A percentile compares a stretch with the other conserved stretches of the same genome.
These are phyloP conservation scores for Theretra japonica DNA, from an alignment of 2,888 invertebrate genomes.

Conservation along the genomic window DNA sequence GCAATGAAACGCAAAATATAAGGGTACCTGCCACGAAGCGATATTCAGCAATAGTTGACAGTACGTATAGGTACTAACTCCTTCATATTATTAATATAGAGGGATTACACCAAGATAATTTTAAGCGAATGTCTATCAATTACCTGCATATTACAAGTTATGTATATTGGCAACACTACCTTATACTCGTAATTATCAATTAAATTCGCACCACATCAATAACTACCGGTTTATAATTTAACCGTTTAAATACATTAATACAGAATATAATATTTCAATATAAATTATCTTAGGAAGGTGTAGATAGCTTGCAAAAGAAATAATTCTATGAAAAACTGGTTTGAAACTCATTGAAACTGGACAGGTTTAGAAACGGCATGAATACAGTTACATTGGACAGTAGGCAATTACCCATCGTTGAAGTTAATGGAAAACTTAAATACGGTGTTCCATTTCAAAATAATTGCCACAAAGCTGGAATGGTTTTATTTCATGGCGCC, in stretches of 20 bases:
- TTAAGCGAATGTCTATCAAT: not conserved
- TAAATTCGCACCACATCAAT: not conserved
- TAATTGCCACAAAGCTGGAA: slow-evolving; percentile 14
- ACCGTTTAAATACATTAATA: not conserved
- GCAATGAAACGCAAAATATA: not conserved
- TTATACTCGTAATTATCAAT: not conserved
- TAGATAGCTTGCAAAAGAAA: not conserved
- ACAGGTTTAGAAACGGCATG: not conserved
- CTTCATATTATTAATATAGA: not conserved
- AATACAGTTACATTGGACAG: not conserved
- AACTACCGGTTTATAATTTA: not conserved
- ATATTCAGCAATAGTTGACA: not conserved
- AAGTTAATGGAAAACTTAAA: slow-evolving; percentile 22
- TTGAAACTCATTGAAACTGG: not conserved
- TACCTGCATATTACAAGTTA: not conserved
- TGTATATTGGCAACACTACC: not conserved
- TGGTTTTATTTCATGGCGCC: not conserved
- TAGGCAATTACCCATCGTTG: not conserved
- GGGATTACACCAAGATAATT: not conserved
- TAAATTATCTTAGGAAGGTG: not conserved
- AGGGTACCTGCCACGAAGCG: not conserved
- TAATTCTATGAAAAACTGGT: not conserved
- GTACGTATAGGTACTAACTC: not conserved
- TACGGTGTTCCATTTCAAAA: slow-evolving; percentile 16
- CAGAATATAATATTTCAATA: not conserved